These are phyloP conservation scores for Apeltes quadracus DNA, from an alignment of 2,113 vertebrate genomes.

Conservation along the genomic window DNA sequence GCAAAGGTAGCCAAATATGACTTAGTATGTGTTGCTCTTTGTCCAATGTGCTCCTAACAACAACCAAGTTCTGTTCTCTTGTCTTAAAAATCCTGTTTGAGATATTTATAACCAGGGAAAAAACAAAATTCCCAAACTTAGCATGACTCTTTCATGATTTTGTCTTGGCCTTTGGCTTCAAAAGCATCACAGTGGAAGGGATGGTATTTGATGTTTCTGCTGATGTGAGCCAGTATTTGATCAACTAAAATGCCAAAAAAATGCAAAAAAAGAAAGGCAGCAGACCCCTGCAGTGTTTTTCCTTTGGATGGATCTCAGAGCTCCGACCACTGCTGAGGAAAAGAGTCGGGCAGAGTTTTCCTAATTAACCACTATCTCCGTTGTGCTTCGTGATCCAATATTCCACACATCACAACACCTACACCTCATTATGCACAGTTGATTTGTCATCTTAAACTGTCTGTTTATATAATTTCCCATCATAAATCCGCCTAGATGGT, in stretches of 20 bases:
- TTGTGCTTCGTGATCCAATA: conserved; percentile 10
- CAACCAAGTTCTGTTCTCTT: neutral
- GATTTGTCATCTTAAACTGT: neutral
- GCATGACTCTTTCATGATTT: conserved; percentile 14
- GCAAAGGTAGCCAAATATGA: conserved; percentile 38
- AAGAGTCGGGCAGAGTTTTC: conserved; percentile 42
- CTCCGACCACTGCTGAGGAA: conserved; percentile 44
- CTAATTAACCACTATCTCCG: conserved; percentile 40
- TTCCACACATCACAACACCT: conserved; percentile 1
- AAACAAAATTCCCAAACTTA: neutral
- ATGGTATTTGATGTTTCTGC: conserved; percentile 39
- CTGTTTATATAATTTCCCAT: neutral
- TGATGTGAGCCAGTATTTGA: conserved; percentile 50
- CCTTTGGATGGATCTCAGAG: conserved; percentile 26
- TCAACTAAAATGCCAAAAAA: conserved; percentile 31
- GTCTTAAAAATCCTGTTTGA: neutral
- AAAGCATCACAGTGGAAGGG: conserved; percentile 16
- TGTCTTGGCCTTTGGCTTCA: conserved; percentile 30
- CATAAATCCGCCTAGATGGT: neutral
- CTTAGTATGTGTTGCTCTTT: conserved; percentile 29
- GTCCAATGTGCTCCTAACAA: neutral
- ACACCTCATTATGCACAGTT: neutral
- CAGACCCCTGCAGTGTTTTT: conserved; percentile 44
- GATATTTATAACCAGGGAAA: conserved; percentile 20
- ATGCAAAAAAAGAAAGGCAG: conserved; percentile 35